These are phyloP conservation scores for Hippocampus guttulatus DNA, from an alignment of 2,113 vertebrate species.

Conservation along the genomic window DNA sequence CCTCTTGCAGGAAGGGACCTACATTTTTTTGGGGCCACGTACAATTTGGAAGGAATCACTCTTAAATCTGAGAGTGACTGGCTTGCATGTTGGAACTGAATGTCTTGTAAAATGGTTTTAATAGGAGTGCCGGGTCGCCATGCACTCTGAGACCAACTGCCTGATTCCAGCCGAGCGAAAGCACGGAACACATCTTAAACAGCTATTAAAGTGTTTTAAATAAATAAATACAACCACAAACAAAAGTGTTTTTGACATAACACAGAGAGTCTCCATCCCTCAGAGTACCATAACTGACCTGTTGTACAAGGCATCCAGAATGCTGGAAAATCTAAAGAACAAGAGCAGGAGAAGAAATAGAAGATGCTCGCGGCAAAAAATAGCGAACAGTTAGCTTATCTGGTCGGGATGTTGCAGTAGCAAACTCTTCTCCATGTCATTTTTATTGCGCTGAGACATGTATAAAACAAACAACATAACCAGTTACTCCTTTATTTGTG, in stretches of 20 bases:
- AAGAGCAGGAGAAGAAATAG: too few species aligned
- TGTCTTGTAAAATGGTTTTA: background rate
- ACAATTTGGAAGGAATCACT: background rate
- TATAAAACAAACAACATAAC: too few species aligned
- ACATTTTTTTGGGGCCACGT: background rate
- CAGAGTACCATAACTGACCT: too few species aligned
- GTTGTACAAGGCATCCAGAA: too few species aligned
- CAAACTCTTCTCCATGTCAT: too few species aligned
- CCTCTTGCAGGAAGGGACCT: background rate
- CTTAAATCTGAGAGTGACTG: background rate
- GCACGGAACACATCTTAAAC: background rate
- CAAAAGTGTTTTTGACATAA: background rate
- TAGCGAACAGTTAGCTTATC: too few species aligned
- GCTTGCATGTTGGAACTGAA: background rate
- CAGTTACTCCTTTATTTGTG: too few species aligned
- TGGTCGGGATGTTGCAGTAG: too few species aligned
- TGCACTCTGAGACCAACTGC: background rate
- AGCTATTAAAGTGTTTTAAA: background rate
- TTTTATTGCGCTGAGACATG: too few species aligned
- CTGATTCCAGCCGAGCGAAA: background rate
- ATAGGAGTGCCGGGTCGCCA: background rate
- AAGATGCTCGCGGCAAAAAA: too few species aligned
- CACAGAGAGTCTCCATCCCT: background rate
- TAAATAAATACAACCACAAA: background rate
- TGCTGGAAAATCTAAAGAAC: background rate